These are phyloP conservation scores for Uropsilus gracilis DNA, from an alignment of 2,113 vertebrate species.

Conservation along the genomic window DNA sequence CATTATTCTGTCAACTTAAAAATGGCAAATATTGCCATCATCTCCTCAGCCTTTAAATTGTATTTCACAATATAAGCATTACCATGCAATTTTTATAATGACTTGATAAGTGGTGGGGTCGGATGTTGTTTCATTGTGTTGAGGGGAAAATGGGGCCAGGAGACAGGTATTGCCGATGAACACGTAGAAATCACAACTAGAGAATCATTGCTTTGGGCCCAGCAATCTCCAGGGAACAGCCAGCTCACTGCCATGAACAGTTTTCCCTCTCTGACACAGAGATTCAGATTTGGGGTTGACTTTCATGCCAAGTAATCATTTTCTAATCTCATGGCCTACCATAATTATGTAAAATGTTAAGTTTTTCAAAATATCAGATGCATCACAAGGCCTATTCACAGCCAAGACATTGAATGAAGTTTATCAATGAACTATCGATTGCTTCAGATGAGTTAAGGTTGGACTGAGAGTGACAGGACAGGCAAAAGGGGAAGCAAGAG, in stretches of 20 bases:
- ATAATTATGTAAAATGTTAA: not conserved
- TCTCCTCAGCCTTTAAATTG: not conserved
- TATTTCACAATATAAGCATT: not conserved
- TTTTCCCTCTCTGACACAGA: not conserved
- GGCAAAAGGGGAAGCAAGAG: not conserved
- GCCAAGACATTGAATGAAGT: not conserved
- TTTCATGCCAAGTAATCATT: not conserved
- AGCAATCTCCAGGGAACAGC: accelerated
- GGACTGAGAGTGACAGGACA: not conserved
- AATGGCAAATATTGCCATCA: not conserved
- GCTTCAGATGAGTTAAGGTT: not conserved
- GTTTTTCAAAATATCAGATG: not conserved
- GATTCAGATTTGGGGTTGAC: not conserved
- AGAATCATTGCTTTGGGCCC: not conserved
- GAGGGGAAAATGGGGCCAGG: not conserved
- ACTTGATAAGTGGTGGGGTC: not conserved
- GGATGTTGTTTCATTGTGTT: not conserved
- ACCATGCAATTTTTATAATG: not conserved
- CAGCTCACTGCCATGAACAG: accelerated
- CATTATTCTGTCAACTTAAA: not conserved
- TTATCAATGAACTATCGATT: not conserved
- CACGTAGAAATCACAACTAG: not conserved
- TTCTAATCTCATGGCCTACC: not conserved
- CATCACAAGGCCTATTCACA: not conserved
- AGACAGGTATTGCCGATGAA: not conserved